Evolutionary conservation across 2,113 vertebrate species (phyloP).

Genomic region (Mionectes macconnelli): DNA sequence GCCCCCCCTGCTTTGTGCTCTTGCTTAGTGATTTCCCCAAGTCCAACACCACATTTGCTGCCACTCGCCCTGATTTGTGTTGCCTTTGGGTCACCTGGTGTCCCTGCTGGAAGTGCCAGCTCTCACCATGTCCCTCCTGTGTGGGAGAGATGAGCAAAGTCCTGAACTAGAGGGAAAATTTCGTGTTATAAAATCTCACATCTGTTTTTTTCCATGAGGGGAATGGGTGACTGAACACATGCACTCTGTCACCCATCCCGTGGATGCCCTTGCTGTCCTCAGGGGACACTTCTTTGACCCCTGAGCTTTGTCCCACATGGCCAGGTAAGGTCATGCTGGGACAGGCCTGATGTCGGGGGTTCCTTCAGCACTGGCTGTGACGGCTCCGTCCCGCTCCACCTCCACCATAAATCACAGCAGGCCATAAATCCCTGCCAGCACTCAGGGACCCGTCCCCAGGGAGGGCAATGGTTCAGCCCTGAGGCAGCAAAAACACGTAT

Average conservation of each 20-base stretch:
- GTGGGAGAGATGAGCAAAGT: not conserved
- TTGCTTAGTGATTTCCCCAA: not conserved
- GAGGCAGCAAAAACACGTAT: slow-evolving; percentile 46
- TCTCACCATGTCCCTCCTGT: not conserved
- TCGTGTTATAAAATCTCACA: not conserved
- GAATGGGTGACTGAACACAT: not conserved
- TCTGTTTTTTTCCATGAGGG: not conserved
- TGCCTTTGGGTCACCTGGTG: not conserved
- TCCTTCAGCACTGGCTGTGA: not conserved
- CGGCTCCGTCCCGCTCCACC: not conserved
- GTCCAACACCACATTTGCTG: not conserved
- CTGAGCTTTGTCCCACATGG: not conserved
- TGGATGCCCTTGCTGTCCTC: not conserved
- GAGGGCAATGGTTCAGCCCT: slow-evolving; percentile 25
- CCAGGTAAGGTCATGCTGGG: not conserved
- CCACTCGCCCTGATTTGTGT: rapidly evolving
- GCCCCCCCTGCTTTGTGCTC: not conserved
- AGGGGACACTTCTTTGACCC: not conserved
- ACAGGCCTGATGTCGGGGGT: not conserved
- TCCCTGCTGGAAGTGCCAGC: not conserved
- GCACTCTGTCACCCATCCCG: not conserved
- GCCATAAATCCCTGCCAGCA: not conserved
- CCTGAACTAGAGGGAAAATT: not conserved
- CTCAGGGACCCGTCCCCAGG: not conserved
- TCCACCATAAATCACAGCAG: not conserved